Evolutionary conservation across 1,140 invertebrate genomes (phyloP).

Genomic region (Dendrolimus kikuchii): DNA sequence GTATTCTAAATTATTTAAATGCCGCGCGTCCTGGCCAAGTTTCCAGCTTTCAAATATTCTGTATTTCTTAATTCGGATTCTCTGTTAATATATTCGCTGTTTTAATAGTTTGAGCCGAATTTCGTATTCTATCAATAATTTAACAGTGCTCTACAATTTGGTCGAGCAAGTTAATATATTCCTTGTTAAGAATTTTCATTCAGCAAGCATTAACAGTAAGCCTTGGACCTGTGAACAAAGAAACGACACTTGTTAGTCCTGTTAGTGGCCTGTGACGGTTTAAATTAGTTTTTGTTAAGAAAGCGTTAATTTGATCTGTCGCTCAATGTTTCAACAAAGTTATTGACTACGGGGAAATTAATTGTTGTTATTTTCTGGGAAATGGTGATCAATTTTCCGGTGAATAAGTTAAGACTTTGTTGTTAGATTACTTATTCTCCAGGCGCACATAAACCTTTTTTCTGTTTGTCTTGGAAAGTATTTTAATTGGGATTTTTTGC

Average conservation of each 20-base stretch:
- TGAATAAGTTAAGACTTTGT: no score
- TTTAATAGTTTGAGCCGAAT: conserved; percentile 6
- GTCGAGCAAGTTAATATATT: conserved; percentile 1
- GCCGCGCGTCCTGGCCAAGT: no score
- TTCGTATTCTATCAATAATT: no score
- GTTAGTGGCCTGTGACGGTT: conserved; percentile 26
- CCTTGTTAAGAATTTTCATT: conserved; percentile 22
- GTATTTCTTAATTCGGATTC: conserved; percentile 8
- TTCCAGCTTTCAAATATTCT: conserved; percentile 1
- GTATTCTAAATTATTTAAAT: no score
- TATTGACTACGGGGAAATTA: neutral
- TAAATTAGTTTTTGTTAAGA: conserved; percentile 26
- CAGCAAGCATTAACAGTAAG: conserved; percentile 29
- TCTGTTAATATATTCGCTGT: conserved; percentile 9
- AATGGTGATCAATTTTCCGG: neutral
- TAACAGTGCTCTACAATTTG: neutral
- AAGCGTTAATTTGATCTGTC: conserved; percentile 4
- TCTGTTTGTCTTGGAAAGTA: no score
- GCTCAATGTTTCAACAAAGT: conserved; percentile 3
- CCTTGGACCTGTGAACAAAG: conserved; percentile 60
- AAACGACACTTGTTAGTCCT: conserved; percentile 49
- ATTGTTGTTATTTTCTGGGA: neutral
- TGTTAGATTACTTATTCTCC: no score
- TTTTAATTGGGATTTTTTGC: no score
- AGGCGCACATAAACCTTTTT: no score